Evolutionary conservation across 1,140 invertebrate species (phyloP).

Genomic region (Cotesia vestalis): DNA sequence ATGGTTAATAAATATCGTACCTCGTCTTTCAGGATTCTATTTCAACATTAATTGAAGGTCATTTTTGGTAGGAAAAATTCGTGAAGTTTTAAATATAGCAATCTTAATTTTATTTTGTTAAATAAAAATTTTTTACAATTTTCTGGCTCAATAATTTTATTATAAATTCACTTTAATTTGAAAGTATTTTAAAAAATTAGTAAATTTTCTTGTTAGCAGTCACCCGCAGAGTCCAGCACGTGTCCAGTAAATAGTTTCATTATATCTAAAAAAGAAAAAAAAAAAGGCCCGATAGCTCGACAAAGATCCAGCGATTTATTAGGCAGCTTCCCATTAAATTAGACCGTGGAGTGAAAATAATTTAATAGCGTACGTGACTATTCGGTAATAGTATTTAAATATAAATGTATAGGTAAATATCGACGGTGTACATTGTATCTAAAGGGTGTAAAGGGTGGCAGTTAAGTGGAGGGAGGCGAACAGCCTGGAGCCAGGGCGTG

Average conservation of each 20-base stretch:
- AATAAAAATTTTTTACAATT: too few species aligned
- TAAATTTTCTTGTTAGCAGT: slow-evolving; percentile 46
- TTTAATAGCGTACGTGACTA: slow-evolving; percentile 2
- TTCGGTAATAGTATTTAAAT: slow-evolving; percentile 15
- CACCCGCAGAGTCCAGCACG: slow-evolving; percentile 54
- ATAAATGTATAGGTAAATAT: slow-evolving; percentile 1
- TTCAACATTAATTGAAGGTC: slow-evolving; percentile 5
- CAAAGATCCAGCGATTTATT: slow-evolving; percentile 37
- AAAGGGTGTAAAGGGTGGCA: background rate
- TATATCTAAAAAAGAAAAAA: slow-evolving; percentile 34
- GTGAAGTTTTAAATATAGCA: too few species aligned
- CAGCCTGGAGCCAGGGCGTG: slow-evolving; percentile 60
- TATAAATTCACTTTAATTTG: too few species aligned
- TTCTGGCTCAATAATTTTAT: too few species aligned
- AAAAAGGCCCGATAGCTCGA: too few species aligned
- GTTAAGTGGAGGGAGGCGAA: slow-evolving; percentile 34
- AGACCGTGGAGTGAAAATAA: background rate
- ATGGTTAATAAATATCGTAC: too few species aligned
- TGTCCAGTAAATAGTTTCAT: slow-evolving; percentile 44
- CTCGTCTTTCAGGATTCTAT: slow-evolving; percentile 26
- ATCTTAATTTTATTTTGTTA: too few species aligned
- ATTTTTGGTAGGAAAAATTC: too few species aligned
- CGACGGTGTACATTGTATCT: background rate
- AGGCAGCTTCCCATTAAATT: too few species aligned
- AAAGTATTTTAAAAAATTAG: too few species aligned